A percentile compares a stretch with the other conserved stretches of the same genome.
These are phyloP conservation scores for Monopis laevigella DNA, from an alignment of 2,888 invertebrate species.

Conservation along the genomic window DNA sequence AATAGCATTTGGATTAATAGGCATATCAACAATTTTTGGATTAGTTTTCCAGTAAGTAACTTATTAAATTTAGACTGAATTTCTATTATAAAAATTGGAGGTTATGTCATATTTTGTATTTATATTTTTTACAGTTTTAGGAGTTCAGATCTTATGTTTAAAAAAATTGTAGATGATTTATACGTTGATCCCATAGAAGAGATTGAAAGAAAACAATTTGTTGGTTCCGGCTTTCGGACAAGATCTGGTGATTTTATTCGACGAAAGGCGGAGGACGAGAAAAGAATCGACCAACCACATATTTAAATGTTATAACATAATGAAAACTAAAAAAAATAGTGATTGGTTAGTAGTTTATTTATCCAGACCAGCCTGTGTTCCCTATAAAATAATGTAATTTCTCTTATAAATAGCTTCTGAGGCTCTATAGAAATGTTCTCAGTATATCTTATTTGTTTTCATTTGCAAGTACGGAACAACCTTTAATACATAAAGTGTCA, in stretches of 20 bases:
- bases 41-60: constrained; percentile 57
- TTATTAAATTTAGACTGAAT: not conserved
- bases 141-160: constrained; percentile 30
- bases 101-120: constrained; percentile 22
- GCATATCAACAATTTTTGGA: constrained; percentile 45
- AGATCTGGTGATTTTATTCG: constrained; percentile 32
- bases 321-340: constrained; percentile 20
- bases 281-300: constrained; percentile 19
- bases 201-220: constrained; percentile 46
- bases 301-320: too few relatives aligned
- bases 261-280: constrained; percentile 30
- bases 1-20: constrained; percentile 52
- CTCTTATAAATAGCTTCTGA: too few relatives aligned
- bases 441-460: too few relatives aligned
- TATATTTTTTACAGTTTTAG: constrained; percentile 30
- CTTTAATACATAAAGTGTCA: too few relatives aligned
- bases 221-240: constrained; percentile 37
- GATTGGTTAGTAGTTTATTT: too few relatives aligned
- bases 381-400: too few relatives aligned
- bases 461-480: too few relatives aligned
- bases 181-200: constrained; percentile 52
- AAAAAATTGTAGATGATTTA: constrained; percentile 31
- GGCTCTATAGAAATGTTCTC: too few relatives aligned
- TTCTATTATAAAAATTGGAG: constrained; percentile 21
- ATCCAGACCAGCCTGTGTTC: too few relatives aligned